phyloP scores from a whole-genome alignment of 2,113 vertebrate genomes.

The Scytalopus superciliaris region DNA sequence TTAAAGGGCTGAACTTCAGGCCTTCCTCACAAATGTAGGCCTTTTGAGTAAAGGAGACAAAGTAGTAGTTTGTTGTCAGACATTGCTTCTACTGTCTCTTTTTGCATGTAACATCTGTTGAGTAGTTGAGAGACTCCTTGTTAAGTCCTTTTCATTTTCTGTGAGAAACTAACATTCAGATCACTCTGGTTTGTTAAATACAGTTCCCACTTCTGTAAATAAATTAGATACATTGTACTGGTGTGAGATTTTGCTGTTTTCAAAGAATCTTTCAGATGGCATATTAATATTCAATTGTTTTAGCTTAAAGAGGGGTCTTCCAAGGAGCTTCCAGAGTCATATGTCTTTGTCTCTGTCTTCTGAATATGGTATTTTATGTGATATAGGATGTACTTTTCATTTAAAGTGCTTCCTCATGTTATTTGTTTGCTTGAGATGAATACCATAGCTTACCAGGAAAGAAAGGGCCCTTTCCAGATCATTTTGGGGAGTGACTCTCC shows the following conservation, averaged over 20 bases:
- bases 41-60: not conserved
- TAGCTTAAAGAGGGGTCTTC: not conserved
- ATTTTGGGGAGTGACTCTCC: not conserved
- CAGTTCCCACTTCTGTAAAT: not conserved
- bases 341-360: not conserved
- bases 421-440: not conserved
- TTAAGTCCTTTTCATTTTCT: not conserved
- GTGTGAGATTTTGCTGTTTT: not conserved
- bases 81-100: not conserved
- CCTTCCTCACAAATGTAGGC: accelerated
- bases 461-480: not conserved
- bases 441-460: not conserved
- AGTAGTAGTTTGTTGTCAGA: not conserved
- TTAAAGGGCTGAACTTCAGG: not conserved
- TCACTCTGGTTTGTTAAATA: not conserved
- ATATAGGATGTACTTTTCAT: not conserved
- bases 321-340: not conserved
- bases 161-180: not conserved
- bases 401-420: not conserved
- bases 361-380: not conserved
- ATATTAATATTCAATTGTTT: not conserved
- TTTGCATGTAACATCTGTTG: not conserved
- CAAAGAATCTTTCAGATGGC: not conserved
- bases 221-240: not conserved
- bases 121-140: not conserved